A percentile compares a stretch with the other conserved stretches of the same genome.
phyloP scores from a whole-genome alignment of 37 sponge, comb jelly and placozoan species.

The Eunapius fragilis region DNA sequence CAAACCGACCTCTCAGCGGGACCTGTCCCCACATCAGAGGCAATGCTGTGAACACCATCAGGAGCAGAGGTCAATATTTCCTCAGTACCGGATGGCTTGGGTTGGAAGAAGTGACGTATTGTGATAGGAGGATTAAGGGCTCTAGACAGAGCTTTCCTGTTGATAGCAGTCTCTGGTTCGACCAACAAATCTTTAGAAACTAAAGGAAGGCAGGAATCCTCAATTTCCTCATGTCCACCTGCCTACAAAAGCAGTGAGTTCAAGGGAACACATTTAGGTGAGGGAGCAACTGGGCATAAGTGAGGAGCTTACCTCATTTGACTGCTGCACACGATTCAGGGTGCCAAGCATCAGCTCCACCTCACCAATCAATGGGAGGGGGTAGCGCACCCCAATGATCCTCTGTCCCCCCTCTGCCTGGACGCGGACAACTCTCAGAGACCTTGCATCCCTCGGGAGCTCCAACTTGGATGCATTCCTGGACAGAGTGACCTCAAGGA shows the following conservation, averaged over 20 bases:
- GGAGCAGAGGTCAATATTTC: neutral
- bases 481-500: slow-evolving; percentile 37
- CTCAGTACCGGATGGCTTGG: neutral
- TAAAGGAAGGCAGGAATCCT: neutral
- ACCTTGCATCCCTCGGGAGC: slow-evolving; percentile 43
- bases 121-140: slow-evolving; percentile 37
- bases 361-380: slow-evolving; percentile 35
- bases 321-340: neutral
- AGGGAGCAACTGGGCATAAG: neutral
- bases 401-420: slow-evolving; percentile 49
- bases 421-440: slow-evolving; percentile 60
- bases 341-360: neutral
- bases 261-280: neutral
- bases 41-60: neutral
- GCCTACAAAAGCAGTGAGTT: neutral
- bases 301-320: neutral
- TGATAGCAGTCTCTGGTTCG: slow-evolving; percentile 20
- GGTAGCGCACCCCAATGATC: slow-evolving; percentile 64
- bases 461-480: slow-evolving; percentile 17
- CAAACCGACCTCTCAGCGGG: neutral
- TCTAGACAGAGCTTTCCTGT: slow-evolving; percentile 3
- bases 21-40: neutral
- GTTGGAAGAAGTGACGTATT: slow-evolving; percentile 23
- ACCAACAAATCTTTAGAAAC: slow-evolving; percentile 5
- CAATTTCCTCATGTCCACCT: neutral